These are phyloP conservation scores for Lacerta agilis DNA, from an alignment of 2,797 vertebrate species.

Conservation along the genomic window DNA sequence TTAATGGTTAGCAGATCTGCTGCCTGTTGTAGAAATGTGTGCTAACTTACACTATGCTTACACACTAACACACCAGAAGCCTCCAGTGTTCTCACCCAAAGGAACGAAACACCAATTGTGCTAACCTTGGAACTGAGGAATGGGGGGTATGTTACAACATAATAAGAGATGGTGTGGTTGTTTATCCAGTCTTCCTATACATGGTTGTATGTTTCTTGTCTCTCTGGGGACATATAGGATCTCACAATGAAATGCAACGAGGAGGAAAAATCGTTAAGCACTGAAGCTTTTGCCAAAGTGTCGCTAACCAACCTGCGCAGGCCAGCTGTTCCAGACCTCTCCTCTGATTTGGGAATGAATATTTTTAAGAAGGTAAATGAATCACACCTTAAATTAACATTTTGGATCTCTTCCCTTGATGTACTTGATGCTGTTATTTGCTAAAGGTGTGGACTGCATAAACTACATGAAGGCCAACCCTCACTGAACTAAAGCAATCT, in stretches of 20 bases:
- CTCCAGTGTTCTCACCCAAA: background rate
- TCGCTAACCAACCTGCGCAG: constrained; percentile 94
- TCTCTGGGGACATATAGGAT: constrained; percentile 81
- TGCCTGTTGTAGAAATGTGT: background rate
- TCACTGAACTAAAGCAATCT: background rate
- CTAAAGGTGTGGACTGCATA: background rate
- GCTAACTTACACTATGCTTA: background rate
- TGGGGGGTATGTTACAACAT: background rate
- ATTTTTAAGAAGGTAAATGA: constrained; percentile 94
- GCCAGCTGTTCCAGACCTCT: constrained; percentile 93
- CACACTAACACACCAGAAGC: background rate
- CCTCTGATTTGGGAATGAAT: constrained; percentile 95
- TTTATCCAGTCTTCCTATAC: background rate
- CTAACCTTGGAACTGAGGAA: background rate
- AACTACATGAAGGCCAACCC: background rate
- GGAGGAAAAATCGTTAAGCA: constrained; percentile 91
- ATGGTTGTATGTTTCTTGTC: constrained; percentile 31
- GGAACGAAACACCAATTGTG: background rate
- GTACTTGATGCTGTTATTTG: background rate
- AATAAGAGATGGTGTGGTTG: background rate
- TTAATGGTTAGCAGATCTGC: background rate
- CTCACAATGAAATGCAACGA: constrained; percentile 96
- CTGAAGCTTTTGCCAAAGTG: constrained; percentile 93
- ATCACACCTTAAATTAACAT: background rate
- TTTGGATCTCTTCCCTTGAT: background rate